Percentiles rank a stretch among this genome's conserved stretches.
These are phyloP conservation scores for Orestias chungarensis DNA, from an alignment of 2,797 vertebrate species.

Conservation along the genomic window DNA sequence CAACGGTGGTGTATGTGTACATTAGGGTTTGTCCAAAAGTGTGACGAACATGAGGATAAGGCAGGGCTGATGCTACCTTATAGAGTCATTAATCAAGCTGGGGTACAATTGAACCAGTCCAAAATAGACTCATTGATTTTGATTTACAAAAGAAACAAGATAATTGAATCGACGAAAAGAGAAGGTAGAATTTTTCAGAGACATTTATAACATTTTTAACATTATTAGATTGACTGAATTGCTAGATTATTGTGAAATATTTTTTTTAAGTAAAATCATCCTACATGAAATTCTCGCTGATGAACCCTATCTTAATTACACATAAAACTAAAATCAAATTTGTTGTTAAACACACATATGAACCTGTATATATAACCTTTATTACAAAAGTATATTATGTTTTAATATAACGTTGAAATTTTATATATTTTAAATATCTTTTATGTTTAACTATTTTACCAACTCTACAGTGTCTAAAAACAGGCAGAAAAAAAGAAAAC, in stretches of 20 bases:
- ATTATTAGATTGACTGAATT: background rate
- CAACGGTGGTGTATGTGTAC: slow-evolving; percentile 58
- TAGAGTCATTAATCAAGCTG: slow-evolving; percentile 89
- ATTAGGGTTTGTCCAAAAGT: slow-evolving; percentile 16
- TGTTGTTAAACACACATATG: slow-evolving; percentile 4
- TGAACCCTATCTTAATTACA: background rate
- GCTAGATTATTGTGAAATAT: background rate
- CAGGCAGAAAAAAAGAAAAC: background rate
- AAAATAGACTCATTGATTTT: slow-evolving; percentile 91
- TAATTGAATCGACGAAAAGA: slow-evolving; percentile 10
- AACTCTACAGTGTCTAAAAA: slow-evolving; percentile 15
- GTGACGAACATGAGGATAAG: slow-evolving; percentile 85
- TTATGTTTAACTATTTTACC: background rate
- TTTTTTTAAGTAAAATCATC: no score
- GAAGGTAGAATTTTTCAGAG: background rate
- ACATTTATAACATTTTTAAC: background rate
- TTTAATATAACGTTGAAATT: background rate
- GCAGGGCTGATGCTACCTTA: slow-evolving; percentile 84
- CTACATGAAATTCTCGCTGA: background rate
- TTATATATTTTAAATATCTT: slow-evolving; percentile 6
- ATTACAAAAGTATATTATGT: background rate
- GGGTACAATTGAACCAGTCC: slow-evolving; percentile 80
- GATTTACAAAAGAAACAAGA: slow-evolving; percentile 82
- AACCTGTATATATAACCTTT: background rate
- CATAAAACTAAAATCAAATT: slow-evolving; percentile 1